Evolutionary conservation across 2,888 invertebrate genomes (phyloP), one percentile per base, ranked within the genome.

Genomic region (Drosophila leonis): DNA sequence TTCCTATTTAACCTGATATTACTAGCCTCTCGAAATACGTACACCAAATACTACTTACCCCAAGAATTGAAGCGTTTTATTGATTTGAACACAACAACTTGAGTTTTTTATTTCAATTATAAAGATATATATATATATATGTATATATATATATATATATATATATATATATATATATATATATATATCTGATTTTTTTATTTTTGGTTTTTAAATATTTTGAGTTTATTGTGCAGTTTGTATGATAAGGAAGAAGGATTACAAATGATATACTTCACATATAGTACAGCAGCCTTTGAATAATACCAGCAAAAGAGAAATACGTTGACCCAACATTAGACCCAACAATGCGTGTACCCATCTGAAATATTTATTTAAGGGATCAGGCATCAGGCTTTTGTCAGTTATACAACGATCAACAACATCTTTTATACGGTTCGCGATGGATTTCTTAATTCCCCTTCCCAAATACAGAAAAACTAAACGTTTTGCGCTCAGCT

Each of bases 211-310:
- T 75, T 54, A 54, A 75, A 75, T 52, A 9, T 83, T 49, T 80
- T 80, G 33, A 55, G 52, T 83, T 61, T 35, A 55, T 39, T 72
- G 39, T 73, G 79, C 44, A 48, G 74, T 75, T 89, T 72, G 61
- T 70, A 37, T 54, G 39, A 68, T 65, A 56, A 83, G 56, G 44
- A 80, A 77, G 77, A 87, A 78, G 90, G 84, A 90, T 89, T 79
- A 71, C 61, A 72, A 82, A 83, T 74, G 67, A 90, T 92, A 91
- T 91, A 89, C 91, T 91, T 92, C 91, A 91, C 91, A 91, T 92
- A 84, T 80, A 70, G 90, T 84, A 91, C 91, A 85, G 90, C 90
- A 91, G 91, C 91, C 91, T 91, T 91, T 83, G 73, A 75, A 59
- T 55, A 82, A 79, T 82, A 88, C 81, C 71, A 82, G 20, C 48